These are phyloP conservation scores for Thryonomys swinderianus DNA, from an alignment of 2,113 vertebrate species.

Conservation along the genomic window DNA sequence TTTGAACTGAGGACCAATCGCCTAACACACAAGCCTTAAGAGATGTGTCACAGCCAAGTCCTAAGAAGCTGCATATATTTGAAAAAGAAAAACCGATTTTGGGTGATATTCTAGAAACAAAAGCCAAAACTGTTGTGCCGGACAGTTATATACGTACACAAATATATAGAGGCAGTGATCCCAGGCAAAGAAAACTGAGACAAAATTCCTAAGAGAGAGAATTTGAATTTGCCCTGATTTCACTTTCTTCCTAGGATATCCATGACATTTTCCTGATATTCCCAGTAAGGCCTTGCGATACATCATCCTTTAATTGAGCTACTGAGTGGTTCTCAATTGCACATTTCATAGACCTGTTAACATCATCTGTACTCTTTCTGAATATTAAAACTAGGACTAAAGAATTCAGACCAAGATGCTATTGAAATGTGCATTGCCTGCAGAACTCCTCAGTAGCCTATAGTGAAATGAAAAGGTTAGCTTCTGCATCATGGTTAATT, in stretches of 20 bases:
- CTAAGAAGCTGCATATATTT: not conserved
- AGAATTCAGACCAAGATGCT: not conserved
- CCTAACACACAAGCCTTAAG: not conserved
- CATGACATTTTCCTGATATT: not conserved
- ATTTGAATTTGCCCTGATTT: not conserved
- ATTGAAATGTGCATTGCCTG: not conserved
- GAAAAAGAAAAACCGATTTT: not conserved
- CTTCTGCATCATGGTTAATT: not conserved
- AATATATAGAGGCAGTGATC: not conserved
- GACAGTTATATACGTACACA: not conserved
- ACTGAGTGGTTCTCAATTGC: not conserved
- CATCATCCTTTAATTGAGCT: not conserved
- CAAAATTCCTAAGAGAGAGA: not conserved
- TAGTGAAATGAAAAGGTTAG: not conserved
- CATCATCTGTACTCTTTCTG: not conserved
- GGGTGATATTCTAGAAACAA: not conserved
- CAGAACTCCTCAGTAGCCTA: not conserved
- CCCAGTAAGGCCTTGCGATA: not conserved
- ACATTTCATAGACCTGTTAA: not conserved
- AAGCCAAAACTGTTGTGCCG: not conserved
- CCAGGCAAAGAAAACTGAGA: not conserved
- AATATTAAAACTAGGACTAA: not conserved
- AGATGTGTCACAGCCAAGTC: not conserved
- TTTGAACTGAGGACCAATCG: not conserved
- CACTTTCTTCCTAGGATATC: not conserved